Evolutionary conservation across 2,113 vertebrate genomes (phyloP).

Genomic region (Mastomys coucha): DNA sequence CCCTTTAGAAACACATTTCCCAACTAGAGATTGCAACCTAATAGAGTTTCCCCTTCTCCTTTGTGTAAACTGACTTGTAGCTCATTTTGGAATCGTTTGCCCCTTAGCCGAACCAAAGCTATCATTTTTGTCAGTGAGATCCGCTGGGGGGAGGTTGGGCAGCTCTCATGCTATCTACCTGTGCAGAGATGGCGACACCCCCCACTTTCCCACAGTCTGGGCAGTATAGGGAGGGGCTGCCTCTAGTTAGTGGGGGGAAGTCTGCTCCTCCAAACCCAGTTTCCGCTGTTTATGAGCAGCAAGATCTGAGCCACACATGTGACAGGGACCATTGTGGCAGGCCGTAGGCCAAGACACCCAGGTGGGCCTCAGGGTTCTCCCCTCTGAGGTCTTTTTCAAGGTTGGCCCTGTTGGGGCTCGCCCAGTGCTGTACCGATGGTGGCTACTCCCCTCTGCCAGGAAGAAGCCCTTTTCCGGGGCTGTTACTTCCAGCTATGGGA

Average conservation of each 20-base stretch:
- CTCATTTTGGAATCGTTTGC: constrained; percentile 75
- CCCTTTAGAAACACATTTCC: constrained; percentile 82
- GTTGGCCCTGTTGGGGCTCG: background rate
- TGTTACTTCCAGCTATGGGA: background rate
- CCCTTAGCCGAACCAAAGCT: background rate
- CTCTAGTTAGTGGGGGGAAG: background rate
- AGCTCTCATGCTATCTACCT: background rate
- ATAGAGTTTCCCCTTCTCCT: constrained; percentile 76
- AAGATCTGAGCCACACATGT: background rate
- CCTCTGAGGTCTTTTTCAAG: background rate
- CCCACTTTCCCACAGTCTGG: rapidly evolving
- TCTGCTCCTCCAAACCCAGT: background rate
- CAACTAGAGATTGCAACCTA: constrained; percentile 81
- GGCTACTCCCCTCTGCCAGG: background rate
- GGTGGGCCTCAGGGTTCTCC: background rate
- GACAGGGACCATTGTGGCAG: background rate
- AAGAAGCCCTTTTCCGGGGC: background rate
- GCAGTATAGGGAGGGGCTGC: background rate
- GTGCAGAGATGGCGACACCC: background rate
- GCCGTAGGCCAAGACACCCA: background rate
- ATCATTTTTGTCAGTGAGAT: background rate
- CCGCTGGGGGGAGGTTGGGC: background rate
- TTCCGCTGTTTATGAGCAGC: background rate
- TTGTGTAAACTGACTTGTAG: constrained; percentile 77
- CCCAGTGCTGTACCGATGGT: background rate